phyloP scores from a whole-genome alignment of 1,140 invertebrate genomes.

The Dreissena polymorpha region DNA sequence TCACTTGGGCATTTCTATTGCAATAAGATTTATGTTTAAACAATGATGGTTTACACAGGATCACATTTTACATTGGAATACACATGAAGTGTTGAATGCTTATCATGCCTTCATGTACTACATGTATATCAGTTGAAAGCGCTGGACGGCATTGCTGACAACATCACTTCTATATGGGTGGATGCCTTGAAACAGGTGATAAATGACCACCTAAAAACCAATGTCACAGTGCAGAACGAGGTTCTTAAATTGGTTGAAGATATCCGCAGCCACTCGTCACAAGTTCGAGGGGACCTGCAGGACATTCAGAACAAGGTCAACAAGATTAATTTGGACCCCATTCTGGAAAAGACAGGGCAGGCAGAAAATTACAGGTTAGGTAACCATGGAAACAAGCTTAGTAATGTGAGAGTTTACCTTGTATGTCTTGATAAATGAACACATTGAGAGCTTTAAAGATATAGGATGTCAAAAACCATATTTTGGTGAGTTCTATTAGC shows the following conservation, averaged over 20 bases:
- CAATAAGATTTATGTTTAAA: no score
- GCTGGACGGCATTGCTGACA: constrained; percentile 53
- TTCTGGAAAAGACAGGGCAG: constrained; percentile 45
- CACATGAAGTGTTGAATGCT: neutral
- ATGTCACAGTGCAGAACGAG: constrained; percentile 49
- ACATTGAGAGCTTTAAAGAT: no score
- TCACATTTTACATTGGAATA: no score
- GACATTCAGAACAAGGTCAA: constrained; percentile 44
- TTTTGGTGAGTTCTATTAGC: no score
- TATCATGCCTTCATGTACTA: neutral
- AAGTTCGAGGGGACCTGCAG: constrained; percentile 51
- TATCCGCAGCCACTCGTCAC: constrained; percentile 52
- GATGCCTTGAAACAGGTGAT: constrained; percentile 52
- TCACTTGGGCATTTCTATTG: no score
- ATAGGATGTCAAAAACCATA: no score
- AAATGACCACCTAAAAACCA: constrained; percentile 29
- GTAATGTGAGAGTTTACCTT: neutral
- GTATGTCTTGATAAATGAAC: no score
- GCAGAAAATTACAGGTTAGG: constrained; percentile 65
- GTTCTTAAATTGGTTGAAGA: constrained; percentile 49
- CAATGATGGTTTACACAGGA: no score
- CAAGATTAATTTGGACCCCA: constrained; percentile 52
- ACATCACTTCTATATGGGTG: constrained; percentile 48
- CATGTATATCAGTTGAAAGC: constrained; percentile 54
- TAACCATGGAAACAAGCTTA: neutral